These are phyloP conservation scores for Thripadectes ignobilis DNA, from an alignment of 2,797 vertebrate genomes.

Conservation along the genomic window DNA sequence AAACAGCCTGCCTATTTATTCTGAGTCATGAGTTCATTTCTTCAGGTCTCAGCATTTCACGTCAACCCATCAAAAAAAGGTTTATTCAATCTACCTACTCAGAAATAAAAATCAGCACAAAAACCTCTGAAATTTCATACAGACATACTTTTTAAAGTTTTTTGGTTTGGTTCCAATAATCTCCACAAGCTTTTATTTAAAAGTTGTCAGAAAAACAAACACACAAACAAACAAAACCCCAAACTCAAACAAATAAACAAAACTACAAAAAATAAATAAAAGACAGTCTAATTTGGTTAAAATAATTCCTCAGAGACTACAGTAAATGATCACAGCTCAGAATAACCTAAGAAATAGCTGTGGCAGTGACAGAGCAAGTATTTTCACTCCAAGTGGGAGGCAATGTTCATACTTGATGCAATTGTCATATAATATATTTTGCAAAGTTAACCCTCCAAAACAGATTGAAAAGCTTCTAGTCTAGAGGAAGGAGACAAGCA, in stretches of 20 bases:
- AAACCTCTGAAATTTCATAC: background rate
- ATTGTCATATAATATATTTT: background rate
- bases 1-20: background rate
- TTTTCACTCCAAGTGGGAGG: background rate
- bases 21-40: background rate
- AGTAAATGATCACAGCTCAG: background rate
- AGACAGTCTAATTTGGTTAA: background rate
- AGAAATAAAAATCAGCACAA: background rate
- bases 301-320: background rate
- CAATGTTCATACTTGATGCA: background rate
- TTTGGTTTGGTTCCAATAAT: background rate
- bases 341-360: background rate
- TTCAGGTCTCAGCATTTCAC: background rate
- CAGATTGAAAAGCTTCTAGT: slow-evolving; percentile 5
- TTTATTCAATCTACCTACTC: background rate
- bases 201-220: background rate
- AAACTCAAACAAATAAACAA: background rate
- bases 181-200: background rate
- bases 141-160: background rate
- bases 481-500: background rate
- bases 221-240: background rate
- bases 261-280: background rate
- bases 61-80: background rate
- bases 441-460: background rate
- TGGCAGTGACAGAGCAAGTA: background rate